A percentile compares a stretch with the other conserved stretches of the same genome.
Evolutionary conservation across 2,888 invertebrate species (phyloP).

Genomic region (Eupeodes luniger): DNA sequence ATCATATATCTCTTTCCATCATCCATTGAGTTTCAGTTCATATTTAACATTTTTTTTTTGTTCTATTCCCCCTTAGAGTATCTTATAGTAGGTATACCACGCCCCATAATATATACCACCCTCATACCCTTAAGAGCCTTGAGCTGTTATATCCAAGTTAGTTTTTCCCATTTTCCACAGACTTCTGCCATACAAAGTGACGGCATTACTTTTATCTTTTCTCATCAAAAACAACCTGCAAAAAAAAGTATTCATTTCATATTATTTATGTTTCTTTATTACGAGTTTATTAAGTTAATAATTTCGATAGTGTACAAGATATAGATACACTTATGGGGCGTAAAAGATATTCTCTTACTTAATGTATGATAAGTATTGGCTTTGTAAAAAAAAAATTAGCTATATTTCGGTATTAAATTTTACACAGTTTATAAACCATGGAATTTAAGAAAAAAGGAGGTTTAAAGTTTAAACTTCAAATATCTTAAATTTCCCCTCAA

Average conservation of each 20-base stretch:
- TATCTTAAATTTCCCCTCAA: too few relatives aligned
- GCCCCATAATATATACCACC: not conserved
- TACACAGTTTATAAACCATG: too few relatives aligned
- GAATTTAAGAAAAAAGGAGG: not conserved
- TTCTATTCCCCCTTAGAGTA: not conserved
- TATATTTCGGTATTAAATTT: too few relatives aligned
- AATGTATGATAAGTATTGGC: not conserved
- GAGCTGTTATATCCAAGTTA: constrained; percentile 22
- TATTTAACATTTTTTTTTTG: constrained; percentile 33
- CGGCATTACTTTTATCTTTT: constrained; percentile 49
- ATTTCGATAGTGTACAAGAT: constrained; percentile 33
- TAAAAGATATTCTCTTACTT: not conserved
- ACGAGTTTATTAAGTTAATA: constrained; percentile 51
- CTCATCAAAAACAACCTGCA: constrained; percentile 43
- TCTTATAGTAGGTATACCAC: not conserved
- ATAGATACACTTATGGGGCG: constrained; percentile 6
- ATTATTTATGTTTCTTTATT: constrained; percentile 53
- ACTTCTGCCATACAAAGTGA: constrained; percentile 46
- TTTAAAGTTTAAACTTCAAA: too few relatives aligned
- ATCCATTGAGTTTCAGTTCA: constrained; percentile 12
- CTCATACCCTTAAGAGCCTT: constrained; percentile 2
- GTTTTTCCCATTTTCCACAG: constrained; percentile 38
- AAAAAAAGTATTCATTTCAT: constrained; percentile 41
- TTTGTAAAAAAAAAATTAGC: not conserved
- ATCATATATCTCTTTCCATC: not conserved